Percentiles rank a stretch among this genome's conserved stretches.
Evolutionary conservation across 1,140 invertebrate species (phyloP).

Genomic region (Drosophila littoralis): DNA sequence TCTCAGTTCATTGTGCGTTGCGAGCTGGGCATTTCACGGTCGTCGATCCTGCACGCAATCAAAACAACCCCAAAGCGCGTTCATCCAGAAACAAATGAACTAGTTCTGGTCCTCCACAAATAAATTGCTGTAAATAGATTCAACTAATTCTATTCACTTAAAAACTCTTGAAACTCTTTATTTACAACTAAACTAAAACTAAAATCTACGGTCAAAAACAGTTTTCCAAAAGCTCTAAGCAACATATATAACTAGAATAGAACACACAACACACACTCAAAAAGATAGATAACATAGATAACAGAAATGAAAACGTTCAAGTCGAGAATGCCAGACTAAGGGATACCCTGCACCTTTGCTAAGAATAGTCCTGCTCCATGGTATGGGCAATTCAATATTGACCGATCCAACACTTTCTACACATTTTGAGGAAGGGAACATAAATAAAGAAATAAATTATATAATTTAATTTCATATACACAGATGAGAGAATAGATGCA

Average conservation of each 20-base stretch:
- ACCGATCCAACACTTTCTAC: no score
- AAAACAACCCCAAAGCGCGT: constrained; percentile 57
- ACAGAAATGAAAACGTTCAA: no score
- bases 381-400: no score
- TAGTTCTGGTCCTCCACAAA: neutral
- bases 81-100: constrained; percentile 39
- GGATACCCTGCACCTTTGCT: neutral
- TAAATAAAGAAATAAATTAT: no score
- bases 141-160: neutral
- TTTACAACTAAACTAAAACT: neutral
- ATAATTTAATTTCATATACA: no score
- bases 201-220: neutral
- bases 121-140: neutral
- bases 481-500: no score
- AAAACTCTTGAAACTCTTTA: no score
- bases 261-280: neutral
- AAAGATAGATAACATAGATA: neutral
- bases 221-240: neutral
- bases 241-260: constrained; percentile 1
- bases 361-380: no score
- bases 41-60: constrained; percentile 78
- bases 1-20: constrained; percentile 77
- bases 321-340: neutral
- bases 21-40: constrained; percentile 73
- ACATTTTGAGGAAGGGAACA: no score